Evolutionary conservation across 2,113 vertebrate species (phyloP), one percentile per base, ranked within the genome.

Genomic region (Coptodon rendalli): DNA sequence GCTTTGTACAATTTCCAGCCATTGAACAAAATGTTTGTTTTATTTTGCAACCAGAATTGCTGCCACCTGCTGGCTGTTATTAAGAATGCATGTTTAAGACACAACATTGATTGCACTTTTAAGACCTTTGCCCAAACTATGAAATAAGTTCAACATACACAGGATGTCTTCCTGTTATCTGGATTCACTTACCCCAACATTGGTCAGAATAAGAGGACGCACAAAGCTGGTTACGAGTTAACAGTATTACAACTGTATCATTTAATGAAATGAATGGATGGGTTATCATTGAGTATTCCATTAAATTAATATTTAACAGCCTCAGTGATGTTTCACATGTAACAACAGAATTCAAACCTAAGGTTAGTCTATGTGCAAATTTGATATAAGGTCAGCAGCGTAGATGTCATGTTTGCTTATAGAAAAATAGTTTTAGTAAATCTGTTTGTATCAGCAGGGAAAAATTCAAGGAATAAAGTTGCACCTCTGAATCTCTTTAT

Each of bases 401-500:
- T 22, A 68, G 19, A n/a, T 38, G 10, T 66, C 61, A 36, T 2
- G 36, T 68, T 68, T 68, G 1, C 63, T 38, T 13, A 66, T 38
- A 38, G 31, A 12, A 36, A 63, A 63, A 63, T 36, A 10, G 5
- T 61, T 31, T 17, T 31, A 31, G 27, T 61, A 63, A 63, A 63
- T 19, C 4, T 1, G 6, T 11, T 54, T 66, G 61, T 38, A 66
- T 66, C 34, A 66, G 7, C n/a, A 0, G 3, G 0, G 1, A 8
- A 38, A 38, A 40, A 40, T 22, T 68, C 34, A 40, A 40, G 63
- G 11, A 38, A 40, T 68, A 8, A 68, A 38, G 34, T 13, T 68
- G 17, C 63, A 38, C 6, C 31, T 66, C 61, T 38, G 63, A 40
- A 68, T 71, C 66, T 71, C 66, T 71, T 71, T 24, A 43, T 71